Base-by-base conservation (phyloP, 2,888 invertebrate species). In the Drosophila borealis region DNA sequence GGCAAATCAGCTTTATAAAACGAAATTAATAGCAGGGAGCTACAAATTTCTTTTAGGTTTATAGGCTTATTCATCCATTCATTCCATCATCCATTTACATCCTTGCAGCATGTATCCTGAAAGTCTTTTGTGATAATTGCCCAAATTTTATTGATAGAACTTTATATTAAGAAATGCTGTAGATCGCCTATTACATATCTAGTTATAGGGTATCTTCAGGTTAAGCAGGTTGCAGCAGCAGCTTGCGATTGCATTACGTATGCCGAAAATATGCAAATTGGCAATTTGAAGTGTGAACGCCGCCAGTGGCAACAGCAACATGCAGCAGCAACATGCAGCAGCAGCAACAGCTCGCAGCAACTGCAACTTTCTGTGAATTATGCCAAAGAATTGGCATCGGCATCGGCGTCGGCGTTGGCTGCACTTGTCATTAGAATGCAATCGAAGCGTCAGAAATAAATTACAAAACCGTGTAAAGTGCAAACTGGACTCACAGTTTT, bases 381-480 rank as follows among this genome's bases (percentile, higher is more conserved):
- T 75, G 76, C 76, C 76, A 73, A 62, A 68, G 76, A 66, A 63
- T 78, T 68, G 67, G 65, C 74, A 64, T 51, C 54, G 29, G 41
- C 53, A 48, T 36, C 25, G 50, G 5, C 50, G 36, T 51, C 48
- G 36, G 14, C 74, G 55, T 50, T 11, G 29, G 53, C 63, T 77
- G 83, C 82, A 84, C 83, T 83, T 83, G 83, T 79, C 88, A 87
- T 87, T 83, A 85, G 83, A 83, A 83, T 83, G 85, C 86, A 86
- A 84, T 84, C 86, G 86, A 73, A 85, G 83, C 88, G 71, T 88
- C 85, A 87, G 78, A 82, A 89, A 89, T 90, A 90, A 89, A 89
- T 89, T 90, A 89, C 86, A 89, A 90, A 89, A 84, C 73, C 89
- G 84, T 90, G 89, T 89, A 86, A 90, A 87, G 83, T 87, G 83